Percentiles rank a stretch among this genome's conserved stretches.
Conservation (phyloP, 2,113 vertebrate species). For the Sorex araneus region DNA sequence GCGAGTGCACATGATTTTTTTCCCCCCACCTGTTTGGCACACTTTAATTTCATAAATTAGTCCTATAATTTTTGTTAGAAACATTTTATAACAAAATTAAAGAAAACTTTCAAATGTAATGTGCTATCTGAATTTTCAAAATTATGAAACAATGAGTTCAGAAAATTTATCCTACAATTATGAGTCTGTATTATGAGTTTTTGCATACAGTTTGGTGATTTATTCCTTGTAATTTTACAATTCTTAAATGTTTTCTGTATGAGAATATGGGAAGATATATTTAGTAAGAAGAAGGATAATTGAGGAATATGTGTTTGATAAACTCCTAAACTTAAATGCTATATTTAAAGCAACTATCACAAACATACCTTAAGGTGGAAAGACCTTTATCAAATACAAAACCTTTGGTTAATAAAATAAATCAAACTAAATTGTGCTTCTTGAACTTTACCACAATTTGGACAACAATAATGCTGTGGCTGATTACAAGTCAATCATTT, state of each 20-base stretch:
- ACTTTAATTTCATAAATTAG: conserved; percentile 2
- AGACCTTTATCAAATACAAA: conserved; percentile 79
- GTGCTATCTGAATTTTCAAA: background rate
- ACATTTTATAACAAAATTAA: conserved; percentile 34
- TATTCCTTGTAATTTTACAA: conserved; percentile 36
- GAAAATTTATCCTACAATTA: background rate
- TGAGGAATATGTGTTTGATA: conserved; percentile 16
- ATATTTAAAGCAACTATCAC: conserved; percentile 64
- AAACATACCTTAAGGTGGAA: conserved; percentile 44
- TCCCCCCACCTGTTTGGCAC: background rate
- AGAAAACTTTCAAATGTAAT: conserved; percentile 12
- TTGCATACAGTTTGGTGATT: background rate
- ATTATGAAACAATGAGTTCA: background rate
- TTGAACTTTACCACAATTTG: conserved; percentile 79
- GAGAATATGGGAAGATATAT: background rate
- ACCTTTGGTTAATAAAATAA: conserved; percentile 83
- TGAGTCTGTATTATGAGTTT: background rate
- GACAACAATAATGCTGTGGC: conserved; percentile 75
- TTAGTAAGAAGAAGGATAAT: background rate
- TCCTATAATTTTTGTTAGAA: conserved; percentile 34
- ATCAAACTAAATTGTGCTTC: conserved; percentile 84
- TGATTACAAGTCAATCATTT: conserved; percentile 81
- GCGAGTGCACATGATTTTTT: background rate
- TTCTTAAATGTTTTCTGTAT: conserved; percentile 33
- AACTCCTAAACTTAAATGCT: conserved; percentile 58